A percentile compares a stretch with the other conserved stretches of the same genome.
Evolutionary conservation across 2,888 invertebrate species (phyloP).

Genomic region (Amblyjoppa proteus): DNA sequence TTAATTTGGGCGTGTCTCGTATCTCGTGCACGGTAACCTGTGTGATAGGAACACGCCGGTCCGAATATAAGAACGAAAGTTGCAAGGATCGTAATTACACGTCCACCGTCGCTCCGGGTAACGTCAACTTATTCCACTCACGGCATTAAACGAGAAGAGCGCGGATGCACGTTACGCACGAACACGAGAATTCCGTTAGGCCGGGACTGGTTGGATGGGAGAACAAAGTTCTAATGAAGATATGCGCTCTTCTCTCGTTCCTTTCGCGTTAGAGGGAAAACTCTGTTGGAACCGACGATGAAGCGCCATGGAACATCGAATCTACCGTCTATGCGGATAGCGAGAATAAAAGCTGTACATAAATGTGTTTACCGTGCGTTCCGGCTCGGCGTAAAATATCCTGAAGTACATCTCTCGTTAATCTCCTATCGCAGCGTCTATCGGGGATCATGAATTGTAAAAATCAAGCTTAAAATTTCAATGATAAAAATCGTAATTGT

Average conservation of each 20-base stretch:
- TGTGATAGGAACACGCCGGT: neutral
- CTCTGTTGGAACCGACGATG: slow-evolving; percentile 51
- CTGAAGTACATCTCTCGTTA: neutral
- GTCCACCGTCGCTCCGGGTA: slow-evolving; percentile 6
- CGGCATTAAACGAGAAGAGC: slow-evolving; percentile 9
- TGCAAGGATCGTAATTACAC: slow-evolving; percentile 37
- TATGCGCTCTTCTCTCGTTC: slow-evolving; percentile 49
- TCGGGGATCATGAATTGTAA: neutral
- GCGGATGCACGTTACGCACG: slow-evolving; percentile 24
- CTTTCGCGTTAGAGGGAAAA: slow-evolving; percentile 35
- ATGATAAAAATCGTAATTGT: neutral
- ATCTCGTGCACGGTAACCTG: neutral
- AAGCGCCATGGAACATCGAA: slow-evolving; percentile 24
- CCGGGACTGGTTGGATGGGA: slow-evolving; percentile 26
- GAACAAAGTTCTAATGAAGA: slow-evolving; percentile 65
- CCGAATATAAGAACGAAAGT: slow-evolving; percentile 1
- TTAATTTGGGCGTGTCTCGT: neutral
- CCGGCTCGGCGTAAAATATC: neutral
- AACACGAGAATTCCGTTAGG: slow-evolving; percentile 63
- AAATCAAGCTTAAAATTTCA: neutral
- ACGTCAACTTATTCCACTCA: slow-evolving; percentile 6
- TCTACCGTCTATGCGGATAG: neutral
- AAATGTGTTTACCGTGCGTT: neutral
- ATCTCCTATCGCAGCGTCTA: neutral
- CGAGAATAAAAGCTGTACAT: neutral